Percentiles rank a stretch among this genome's conserved stretches.
Conservation (phyloP, 2,113 vertebrate species). For the Nanorana parkeri region DNA sequence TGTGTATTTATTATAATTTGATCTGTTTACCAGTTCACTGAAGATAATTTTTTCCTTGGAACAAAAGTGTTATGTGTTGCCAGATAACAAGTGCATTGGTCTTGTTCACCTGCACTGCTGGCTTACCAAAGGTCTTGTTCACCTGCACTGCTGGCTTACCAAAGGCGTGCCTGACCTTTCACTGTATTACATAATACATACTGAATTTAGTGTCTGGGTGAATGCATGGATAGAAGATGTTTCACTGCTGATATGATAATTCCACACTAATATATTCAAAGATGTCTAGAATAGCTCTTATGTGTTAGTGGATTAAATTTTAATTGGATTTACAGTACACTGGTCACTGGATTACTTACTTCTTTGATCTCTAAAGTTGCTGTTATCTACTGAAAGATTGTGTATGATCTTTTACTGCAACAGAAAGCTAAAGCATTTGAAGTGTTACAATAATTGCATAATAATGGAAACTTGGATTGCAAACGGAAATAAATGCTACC, state of each 20-base stretch:
- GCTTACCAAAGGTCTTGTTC: neutral
- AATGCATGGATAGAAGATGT: conserved; percentile 11
- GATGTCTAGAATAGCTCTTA: conserved; percentile 1
- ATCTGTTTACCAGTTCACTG: neutral
- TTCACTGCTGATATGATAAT: conserved; percentile 36
- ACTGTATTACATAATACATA: conserved; percentile 3
- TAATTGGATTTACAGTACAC: conserved; percentile 50
- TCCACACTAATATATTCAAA: conserved; percentile 29
- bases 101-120: conserved; percentile 12
- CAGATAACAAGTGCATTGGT: too few relatives aligned
- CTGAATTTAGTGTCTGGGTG: conserved; percentile 4
- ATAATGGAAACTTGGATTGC: neutral
- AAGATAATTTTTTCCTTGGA: neutral
- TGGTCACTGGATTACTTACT: conserved; percentile 40
- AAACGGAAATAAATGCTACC: neutral
- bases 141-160: neutral
- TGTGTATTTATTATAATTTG: conserved; percentile 2
- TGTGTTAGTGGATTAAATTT: conserved; percentile 40
- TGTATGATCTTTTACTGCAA: conserved; percentile 18
- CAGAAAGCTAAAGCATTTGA: neutral
- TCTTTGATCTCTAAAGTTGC: conserved; percentile 29
- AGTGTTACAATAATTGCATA: conserved; percentile 14
- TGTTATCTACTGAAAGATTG: conserved; percentile 37
- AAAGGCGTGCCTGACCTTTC: conserved; percentile 14
- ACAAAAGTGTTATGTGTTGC: too few relatives aligned